Evolutionary conservation across 2,113 vertebrate species (phyloP), one percentile per base, ranked within the genome.

Genomic region (Cyprichromis sp.): DNA sequence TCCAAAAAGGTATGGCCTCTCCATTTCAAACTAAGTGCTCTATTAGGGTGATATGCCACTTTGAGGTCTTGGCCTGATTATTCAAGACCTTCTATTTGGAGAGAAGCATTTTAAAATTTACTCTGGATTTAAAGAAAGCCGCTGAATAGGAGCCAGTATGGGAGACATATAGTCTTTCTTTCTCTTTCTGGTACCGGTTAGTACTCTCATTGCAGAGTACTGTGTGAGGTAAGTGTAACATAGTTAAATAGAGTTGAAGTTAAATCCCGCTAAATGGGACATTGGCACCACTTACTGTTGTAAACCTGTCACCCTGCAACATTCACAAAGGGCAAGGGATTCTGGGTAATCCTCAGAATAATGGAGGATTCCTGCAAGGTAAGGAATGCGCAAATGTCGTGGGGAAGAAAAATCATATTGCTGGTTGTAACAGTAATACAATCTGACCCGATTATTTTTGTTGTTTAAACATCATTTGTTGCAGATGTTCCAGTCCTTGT

Each of bases 81-180:
- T 63, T 63, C 59, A 34, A 63, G 2, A 63, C 59, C 16, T 4
- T 63, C 9, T 63, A 34, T 63, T 19, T 63, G 16, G 29, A 63
- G 59, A 11, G 29, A 63, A 63, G 29, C 59, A 34, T 63, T 63
- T 63, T 63, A 63, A 63, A 63, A 63, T 63, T 10, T 34, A 63
- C 16, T 61, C 59, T 63, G 29, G 59, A 63, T 3, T 19, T 63
- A 34, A 63, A 63, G 16, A 34, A 17, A 61, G 57, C 57, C 3
- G 0, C 14, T 61, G 16, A 61, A 63, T 19, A 61, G 2, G 29
- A 34, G 0, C 29, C 29, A 19, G 0, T 61, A 63, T 63, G 16
- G 59, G 29, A 34, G 59, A 34, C 9, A 63, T 63, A 63, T 7
- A 31, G 59, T 63, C 1, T 34, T 63, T 63, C 29, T 59, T 17